A percentile compares a stretch with the other conserved stretches of the same genome.
Conservation (phyloP, 2,113 vertebrate genomes). For the Spea multiplicata region DNA sequence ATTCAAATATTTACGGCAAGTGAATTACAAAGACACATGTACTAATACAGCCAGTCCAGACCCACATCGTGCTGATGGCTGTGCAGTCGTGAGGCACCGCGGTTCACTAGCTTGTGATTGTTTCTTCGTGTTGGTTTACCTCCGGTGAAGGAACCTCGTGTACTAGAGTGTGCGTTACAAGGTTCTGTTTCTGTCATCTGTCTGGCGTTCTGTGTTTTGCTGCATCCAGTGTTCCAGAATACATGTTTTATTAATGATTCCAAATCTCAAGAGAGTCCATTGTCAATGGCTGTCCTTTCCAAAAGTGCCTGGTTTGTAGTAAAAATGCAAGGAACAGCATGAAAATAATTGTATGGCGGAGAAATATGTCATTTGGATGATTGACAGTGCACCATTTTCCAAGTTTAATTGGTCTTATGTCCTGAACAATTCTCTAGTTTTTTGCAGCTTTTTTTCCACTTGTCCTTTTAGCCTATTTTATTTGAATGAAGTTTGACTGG, state of each 20-base stretch:
- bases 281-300: neutral
- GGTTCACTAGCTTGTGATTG: too few species aligned
- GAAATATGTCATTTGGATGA: constrained; percentile 32
- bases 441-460: neutral
- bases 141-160: too few species aligned
- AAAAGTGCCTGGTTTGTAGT: constrained; percentile 7
- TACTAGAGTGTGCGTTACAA: too few species aligned
- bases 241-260: constrained; percentile 3
- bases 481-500: too few species aligned
- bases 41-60: too few species aligned
- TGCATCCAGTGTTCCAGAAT: neutral
- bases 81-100: too few species aligned
- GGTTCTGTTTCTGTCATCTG: too few species aligned
- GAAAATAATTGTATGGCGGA: constrained; percentile 32
- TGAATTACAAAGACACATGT: too few species aligned
- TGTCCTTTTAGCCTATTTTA: neutral
- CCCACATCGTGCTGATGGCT: too few species aligned
- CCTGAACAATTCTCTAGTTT: neutral
- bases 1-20: too few species aligned
- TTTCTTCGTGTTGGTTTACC: too few species aligned
- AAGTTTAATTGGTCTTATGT: constrained; percentile 7
- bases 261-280: constrained; percentile 8
- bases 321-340: constrained; percentile 36
- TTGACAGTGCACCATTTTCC: constrained; percentile 23
- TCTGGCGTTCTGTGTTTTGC: neutral